These are phyloP conservation scores for Pachymerium ferrugineum DNA, from an alignment of 2,888 invertebrate species.

Conservation along the genomic window DNA sequence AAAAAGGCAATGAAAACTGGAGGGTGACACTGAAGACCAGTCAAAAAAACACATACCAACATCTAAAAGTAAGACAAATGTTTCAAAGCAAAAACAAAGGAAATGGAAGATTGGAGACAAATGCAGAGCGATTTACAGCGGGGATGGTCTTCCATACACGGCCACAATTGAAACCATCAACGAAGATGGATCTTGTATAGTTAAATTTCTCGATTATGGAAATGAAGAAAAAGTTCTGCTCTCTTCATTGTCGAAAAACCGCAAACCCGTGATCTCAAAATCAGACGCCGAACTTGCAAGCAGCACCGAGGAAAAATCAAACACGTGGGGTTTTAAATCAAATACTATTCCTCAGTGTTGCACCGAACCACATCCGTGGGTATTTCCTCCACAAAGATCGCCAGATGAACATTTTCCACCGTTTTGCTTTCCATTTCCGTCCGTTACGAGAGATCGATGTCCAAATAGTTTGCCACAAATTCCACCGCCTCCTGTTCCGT, in stretches of 20 bases:
- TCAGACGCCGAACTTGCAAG: background rate
- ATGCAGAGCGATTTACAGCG: background rate
- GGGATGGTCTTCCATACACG: background rate
- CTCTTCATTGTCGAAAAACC: conserved; percentile 33
- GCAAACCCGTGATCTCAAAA: background rate
- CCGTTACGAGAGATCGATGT: background rate
- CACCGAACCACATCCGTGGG: background rate
- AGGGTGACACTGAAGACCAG: background rate
- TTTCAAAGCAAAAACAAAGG: background rate
- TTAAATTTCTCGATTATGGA: background rate
- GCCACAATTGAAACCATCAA: background rate
- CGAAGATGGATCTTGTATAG: background rate
- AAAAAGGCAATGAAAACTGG: background rate
- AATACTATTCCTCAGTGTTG: background rate
- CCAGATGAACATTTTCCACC: background rate
- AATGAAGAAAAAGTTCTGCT: conserved; percentile 18
- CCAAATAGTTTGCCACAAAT: background rate
- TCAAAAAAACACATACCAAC: background rate
- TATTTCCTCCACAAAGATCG: background rate
- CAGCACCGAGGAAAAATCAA: background rate
- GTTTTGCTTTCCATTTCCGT: background rate
- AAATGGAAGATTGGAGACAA: background rate
- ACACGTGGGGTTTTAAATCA: background rate
- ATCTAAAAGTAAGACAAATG: background rate
- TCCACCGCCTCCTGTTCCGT: background rate